A percentile compares a stretch with the other conserved stretches of the same genome.
Evolutionary conservation across 1,140 invertebrate species (phyloP).

Genomic region (Calosoma granatense): DNA sequence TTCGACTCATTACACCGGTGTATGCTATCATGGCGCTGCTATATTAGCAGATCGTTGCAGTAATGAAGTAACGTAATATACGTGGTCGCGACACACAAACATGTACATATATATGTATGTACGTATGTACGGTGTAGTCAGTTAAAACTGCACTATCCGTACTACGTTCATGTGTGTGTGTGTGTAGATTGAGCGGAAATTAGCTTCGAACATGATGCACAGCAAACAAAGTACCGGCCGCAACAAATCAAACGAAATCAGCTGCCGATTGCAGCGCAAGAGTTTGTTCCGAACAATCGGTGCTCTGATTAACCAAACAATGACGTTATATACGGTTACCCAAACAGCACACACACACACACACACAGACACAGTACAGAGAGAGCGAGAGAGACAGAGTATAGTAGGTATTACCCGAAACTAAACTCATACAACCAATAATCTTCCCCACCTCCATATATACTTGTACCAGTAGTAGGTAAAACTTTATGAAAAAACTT

Average conservation of each 20-base stretch:
- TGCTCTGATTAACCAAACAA: background rate
- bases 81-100: background rate
- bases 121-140: background rate
- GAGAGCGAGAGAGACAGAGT: too few species aligned
- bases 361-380: too few species aligned
- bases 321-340: background rate
- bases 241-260: background rate
- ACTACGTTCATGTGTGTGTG: background rate
- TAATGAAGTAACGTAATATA: background rate
- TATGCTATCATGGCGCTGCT: background rate
- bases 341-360: too few species aligned
- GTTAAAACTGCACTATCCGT: background rate
- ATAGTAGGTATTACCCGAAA: too few species aligned
- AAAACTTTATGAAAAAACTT: constrained; percentile 6
- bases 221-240: background rate
- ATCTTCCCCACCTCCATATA: too few species aligned
- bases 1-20: too few species aligned
- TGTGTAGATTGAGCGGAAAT: background rate
- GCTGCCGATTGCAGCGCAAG: background rate
- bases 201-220: background rate
- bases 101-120: constrained; percentile 1
- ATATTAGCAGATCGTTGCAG: background rate
- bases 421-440: too few species aligned
- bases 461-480: too few species aligned
- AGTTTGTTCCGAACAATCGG: background rate